A percentile compares a stretch with the other conserved stretches of the same genome.
Conservation (phyloP, 2,113 vertebrate species). For the Bettongia penicillata region DNA sequence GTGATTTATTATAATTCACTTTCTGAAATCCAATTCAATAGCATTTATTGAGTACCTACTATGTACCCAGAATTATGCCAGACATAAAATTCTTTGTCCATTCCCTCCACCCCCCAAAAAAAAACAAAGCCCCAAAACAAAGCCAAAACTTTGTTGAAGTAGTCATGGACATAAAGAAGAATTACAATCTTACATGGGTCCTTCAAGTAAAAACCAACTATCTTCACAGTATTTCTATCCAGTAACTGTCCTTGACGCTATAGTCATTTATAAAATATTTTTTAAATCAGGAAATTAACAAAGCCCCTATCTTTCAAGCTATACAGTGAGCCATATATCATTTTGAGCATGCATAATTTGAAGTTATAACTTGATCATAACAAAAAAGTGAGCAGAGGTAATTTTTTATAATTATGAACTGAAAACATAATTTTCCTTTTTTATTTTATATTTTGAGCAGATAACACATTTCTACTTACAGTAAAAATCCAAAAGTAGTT, state of each 20-base stretch:
- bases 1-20: constrained; percentile 41
- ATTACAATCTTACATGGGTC: neutral
- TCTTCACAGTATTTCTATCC: constrained; percentile 23
- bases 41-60: neutral
- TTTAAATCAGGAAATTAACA: constrained; percentile 23
- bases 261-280: neutral
- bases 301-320: neutral
- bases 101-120: no score
- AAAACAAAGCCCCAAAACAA: no score
- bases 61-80: neutral
- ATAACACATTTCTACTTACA: neutral
- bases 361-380: neutral
- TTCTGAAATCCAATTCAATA: constrained; percentile 3
- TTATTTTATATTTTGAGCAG: no score
- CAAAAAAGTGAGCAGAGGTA: neutral
- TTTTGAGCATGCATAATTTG: constrained; percentile 33
- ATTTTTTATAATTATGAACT: neutral
- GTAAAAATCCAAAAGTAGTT: neutral
- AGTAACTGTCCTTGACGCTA: neutral
- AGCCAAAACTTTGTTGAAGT: constrained; percentile 23
- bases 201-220: constrained; percentile 34
- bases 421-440: neutral
- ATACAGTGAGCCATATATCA: neutral
- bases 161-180: neutral
- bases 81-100: no score